A percentile compares a stretch with the other conserved stretches of the same genome.
These are phyloP conservation scores for Daubentonia madagascariensis DNA, from an alignment of 2,113 vertebrate species.

Conservation along the genomic window DNA sequence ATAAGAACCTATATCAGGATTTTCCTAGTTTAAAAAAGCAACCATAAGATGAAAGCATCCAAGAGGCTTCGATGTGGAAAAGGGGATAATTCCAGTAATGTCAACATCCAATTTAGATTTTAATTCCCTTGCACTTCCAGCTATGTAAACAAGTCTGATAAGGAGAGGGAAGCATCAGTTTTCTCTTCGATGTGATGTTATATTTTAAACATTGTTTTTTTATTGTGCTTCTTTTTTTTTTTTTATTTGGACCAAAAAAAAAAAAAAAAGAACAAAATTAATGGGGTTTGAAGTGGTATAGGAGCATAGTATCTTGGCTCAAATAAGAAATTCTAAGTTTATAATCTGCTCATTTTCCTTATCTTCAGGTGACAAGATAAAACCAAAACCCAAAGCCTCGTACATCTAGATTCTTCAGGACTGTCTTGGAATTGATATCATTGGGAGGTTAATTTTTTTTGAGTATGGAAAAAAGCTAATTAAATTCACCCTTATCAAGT, in stretches of 20 bases:
- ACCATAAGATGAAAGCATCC: neutral
- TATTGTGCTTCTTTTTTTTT: neutral
- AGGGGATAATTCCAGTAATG: neutral
- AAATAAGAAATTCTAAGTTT: conserved; percentile 8
- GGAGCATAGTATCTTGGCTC: neutral
- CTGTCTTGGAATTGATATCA: neutral
- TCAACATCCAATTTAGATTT: neutral
- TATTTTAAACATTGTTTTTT: neutral
- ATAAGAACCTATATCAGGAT: neutral
- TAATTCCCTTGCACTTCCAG: conserved; percentile 7
- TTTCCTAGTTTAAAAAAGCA: conserved; percentile 13
- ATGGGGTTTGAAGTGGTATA: neutral
- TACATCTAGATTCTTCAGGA: neutral
- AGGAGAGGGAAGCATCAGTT: neutral
- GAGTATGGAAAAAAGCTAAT: neutral
- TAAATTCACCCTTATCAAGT: neutral
- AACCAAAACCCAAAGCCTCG: neutral
- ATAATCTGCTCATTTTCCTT: neutral
- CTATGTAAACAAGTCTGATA: neutral
- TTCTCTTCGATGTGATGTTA: neutral
- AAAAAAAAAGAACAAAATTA: neutral
- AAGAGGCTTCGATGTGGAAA: neutral
- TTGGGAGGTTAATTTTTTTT: neutral
- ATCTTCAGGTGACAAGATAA: neutral
- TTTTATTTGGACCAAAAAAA: neutral